A percentile compares a stretch with the other conserved stretches of the same genome.
These are phyloP conservation scores for Alsophila aescularia DNA, from an alignment of 2,888 invertebrate species.

Conservation along the genomic window DNA sequence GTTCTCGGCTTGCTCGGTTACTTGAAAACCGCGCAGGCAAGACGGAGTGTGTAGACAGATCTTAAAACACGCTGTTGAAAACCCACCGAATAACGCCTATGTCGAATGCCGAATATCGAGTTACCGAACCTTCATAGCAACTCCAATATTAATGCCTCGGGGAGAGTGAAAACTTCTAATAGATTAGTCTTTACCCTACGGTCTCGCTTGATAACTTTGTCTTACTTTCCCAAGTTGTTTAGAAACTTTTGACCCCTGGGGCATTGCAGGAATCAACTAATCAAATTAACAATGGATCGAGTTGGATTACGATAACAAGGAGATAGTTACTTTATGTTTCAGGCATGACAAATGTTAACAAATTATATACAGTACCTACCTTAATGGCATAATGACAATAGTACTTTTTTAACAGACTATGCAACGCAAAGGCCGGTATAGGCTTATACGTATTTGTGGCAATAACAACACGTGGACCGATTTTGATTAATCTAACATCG, in stretches of 20 bases:
- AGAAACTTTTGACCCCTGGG: slow-evolving; percentile 27
- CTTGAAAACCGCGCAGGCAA: no score
- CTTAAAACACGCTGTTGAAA: no score
- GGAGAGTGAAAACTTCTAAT: slow-evolving; percentile 30
- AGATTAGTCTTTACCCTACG: slow-evolving; percentile 23
- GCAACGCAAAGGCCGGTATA: no score
- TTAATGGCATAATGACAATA: no score
- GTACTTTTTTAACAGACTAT: no score
- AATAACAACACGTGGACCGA: no score
- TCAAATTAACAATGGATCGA: slow-evolving; percentile 25
- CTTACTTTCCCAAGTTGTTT: slow-evolving; percentile 23
- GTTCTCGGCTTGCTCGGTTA: no score
- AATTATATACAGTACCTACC: no score
- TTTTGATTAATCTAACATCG: no score
- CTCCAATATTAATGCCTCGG: slow-evolving; percentile 28
- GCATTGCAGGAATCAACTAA: slow-evolving; percentile 24
- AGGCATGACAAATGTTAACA: no score
- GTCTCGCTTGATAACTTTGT: slow-evolving; percentile 22
- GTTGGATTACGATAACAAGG: slow-evolving; percentile 3
- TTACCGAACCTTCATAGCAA: slow-evolving; percentile 10
- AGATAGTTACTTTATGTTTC: not conserved
- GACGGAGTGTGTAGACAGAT: no score
- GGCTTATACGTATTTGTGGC: no score
- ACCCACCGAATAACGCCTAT: not conserved
- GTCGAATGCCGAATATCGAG: not conserved